Evolutionary conservation across 2,888 invertebrate species (phyloP).

Genomic region (Drosophila dives): DNA sequence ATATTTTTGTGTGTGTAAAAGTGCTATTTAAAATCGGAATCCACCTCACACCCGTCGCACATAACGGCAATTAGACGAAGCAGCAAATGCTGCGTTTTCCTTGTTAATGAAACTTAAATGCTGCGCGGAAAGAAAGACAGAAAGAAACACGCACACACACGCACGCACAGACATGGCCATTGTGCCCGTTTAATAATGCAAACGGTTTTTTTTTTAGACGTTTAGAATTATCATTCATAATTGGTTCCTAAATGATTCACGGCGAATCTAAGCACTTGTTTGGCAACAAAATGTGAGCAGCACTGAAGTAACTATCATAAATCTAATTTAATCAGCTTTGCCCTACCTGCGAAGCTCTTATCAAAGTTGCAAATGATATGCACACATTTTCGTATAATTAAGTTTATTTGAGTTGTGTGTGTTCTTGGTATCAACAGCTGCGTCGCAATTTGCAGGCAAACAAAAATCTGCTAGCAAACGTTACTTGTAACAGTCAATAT

Average conservation of each 20-base stretch:
- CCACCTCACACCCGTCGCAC: conserved; percentile 19
- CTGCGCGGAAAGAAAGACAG: conserved; percentile 3
- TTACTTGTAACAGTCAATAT: conserved; percentile 24
- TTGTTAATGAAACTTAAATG: conserved; percentile 66
- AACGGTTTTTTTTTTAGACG: conserved; percentile 45
- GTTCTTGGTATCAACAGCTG: conserved; percentile 20
- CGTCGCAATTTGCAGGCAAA: conserved; percentile 56
- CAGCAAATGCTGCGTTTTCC: conserved; percentile 36
- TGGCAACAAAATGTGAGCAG: conserved; percentile 14
- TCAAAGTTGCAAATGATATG: conserved; percentile 66
- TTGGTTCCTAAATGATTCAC: conserved; percentile 38
- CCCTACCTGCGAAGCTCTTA: conserved; percentile 44
- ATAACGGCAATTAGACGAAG: conserved; percentile 43
- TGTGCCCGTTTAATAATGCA: conserved; percentile 44
- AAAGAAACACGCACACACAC: not conserved
- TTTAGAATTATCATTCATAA: conserved; percentile 43
- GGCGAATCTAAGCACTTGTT: conserved; percentile 20
- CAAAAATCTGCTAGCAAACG: conserved; percentile 13
- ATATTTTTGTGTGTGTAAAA: conserved; percentile 64
- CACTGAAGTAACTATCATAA: conserved; percentile 61
- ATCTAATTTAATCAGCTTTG: conserved; percentile 68
- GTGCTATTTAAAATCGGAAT: conserved; percentile 60
- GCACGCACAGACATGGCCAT: conserved; percentile 18
- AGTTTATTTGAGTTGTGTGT: not conserved
- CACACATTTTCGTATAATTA: conserved; percentile 44